Percentiles rank a stretch among this genome's conserved stretches.
Conservation (phyloP, 2,888 invertebrate genomes). For the Oasisia sp. region DNA sequence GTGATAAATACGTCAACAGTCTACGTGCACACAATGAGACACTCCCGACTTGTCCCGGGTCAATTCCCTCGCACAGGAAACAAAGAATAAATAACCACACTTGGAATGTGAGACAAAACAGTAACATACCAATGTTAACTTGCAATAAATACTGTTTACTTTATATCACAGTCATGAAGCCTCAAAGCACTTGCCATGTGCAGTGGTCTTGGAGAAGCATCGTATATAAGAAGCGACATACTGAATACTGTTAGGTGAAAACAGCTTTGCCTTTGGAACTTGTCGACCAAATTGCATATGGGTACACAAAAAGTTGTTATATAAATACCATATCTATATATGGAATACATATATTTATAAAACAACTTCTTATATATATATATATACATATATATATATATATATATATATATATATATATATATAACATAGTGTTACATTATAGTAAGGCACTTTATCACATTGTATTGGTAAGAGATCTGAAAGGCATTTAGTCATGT, state of each 20-base stretch:
- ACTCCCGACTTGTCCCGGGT: not conserved
- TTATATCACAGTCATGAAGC: not conserved
- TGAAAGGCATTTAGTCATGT: not conserved
- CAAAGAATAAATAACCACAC: not conserved
- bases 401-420: not conserved
- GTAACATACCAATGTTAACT: not conserved
- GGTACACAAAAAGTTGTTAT: not conserved
- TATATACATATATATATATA: not conserved
- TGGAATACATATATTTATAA: not conserved
- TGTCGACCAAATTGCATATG: not conserved
- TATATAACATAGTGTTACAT: not conserved
- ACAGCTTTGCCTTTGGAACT: not conserved
- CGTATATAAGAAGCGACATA: not conserved
- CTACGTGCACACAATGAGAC: not conserved
- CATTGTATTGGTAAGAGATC: not conserved
- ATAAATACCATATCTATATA: not conserved
- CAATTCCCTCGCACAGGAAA: not conserved
- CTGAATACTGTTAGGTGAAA: not conserved
- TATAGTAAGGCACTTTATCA: conserved; percentile 5
- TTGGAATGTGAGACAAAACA: not conserved
- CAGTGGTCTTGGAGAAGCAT: not conserved
- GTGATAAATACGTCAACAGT: not conserved
- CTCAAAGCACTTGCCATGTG: not conserved
- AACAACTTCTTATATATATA: no score
- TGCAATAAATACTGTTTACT: not conserved